Evolutionary conservation across 2,797 vertebrate genomes (phyloP).

Genomic region (Argyrosomus regius): DNA sequence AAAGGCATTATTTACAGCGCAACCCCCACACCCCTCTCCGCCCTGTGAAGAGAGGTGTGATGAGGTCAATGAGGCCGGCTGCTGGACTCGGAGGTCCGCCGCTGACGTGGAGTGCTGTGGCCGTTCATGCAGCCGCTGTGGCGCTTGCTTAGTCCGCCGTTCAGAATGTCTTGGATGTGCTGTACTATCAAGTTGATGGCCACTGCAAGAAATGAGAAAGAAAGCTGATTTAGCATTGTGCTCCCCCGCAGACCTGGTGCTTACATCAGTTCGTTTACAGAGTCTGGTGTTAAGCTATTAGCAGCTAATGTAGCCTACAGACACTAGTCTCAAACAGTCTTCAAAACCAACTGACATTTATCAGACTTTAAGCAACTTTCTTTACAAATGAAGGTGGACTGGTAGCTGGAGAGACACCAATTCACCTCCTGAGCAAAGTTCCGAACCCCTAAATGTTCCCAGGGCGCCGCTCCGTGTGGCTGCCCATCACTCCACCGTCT

Average conservation of each 20-base stretch:
- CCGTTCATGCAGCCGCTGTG: slow-evolving; percentile 91
- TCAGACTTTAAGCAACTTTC: background rate
- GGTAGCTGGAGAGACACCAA: no score
- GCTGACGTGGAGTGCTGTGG: slow-evolving; percentile 88
- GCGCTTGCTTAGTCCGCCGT: slow-evolving; percentile 92
- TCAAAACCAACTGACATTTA: background rate
- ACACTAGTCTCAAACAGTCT: background rate
- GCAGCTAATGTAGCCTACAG: no score
- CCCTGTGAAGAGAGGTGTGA: slow-evolving; percentile 72
- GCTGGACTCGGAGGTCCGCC: slow-evolving; percentile 93
- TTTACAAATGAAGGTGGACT: background rate
- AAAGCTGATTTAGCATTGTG: background rate
- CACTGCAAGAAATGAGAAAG: slow-evolving; percentile 81
- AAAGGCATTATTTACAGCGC: slow-evolving; percentile 80
- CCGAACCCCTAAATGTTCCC: no score
- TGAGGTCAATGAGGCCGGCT: slow-evolving; percentile 94
- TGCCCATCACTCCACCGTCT: no score
- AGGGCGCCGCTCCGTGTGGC: no score
- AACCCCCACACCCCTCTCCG: slow-evolving; percentile 70
- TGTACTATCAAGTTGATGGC: slow-evolving; percentile 99
- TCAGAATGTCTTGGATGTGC: slow-evolving; percentile 99
- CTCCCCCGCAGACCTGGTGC: no score
- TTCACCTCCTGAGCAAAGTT: no score
- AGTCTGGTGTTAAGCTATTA: no score
- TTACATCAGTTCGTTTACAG: no score